Percentiles rank a stretch among this genome's conserved stretches.
Conservation (phyloP, 2,797 vertebrate species). For the Euphonia xanthogaster region DNA sequence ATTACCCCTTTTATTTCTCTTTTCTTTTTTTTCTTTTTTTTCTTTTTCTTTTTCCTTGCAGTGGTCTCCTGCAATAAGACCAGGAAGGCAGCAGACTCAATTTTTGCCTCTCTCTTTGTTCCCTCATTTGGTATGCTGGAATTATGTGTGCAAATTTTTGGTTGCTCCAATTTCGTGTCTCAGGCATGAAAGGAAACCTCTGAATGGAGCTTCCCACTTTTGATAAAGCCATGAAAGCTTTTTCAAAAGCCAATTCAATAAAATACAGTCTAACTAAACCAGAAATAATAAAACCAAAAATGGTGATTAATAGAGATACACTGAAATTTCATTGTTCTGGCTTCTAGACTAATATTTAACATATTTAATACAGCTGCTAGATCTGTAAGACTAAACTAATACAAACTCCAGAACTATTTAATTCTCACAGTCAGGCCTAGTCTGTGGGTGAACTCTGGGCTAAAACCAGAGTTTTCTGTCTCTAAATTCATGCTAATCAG, state of each 20-base stretch:
- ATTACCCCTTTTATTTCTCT: neutral
- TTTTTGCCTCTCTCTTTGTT: slow-evolving; percentile 37
- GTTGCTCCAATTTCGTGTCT: slow-evolving; percentile 44
- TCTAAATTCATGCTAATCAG: neutral
- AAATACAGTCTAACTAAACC: neutral
- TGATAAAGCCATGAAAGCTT: slow-evolving; percentile 23
- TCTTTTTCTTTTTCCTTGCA: fast-evolving
- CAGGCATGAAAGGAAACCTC: slow-evolving; percentile 26
- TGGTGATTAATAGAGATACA: neutral
- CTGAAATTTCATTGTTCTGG: neutral
- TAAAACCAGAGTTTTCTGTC: neutral
- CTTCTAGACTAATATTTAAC: slow-evolving; percentile 36
- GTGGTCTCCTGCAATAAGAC: neutral
- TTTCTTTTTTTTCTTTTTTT: fast-evolving
- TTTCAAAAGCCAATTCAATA: slow-evolving; percentile 9
- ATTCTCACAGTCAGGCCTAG: neutral
- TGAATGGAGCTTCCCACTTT: slow-evolving; percentile 25
- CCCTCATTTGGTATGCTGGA: slow-evolving; percentile 13
- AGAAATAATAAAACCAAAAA: neutral
- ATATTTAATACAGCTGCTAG: slow-evolving; percentile 8
- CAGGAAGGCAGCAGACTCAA: neutral
- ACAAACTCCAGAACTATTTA: neutral
- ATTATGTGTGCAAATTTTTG: slow-evolving; percentile 45
- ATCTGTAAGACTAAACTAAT: slow-evolving; percentile 2
- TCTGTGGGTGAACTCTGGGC: neutral